Evolutionary conservation across 2,797 vertebrate genomes (phyloP).

Genomic region (Anguilla megastoma): DNA sequence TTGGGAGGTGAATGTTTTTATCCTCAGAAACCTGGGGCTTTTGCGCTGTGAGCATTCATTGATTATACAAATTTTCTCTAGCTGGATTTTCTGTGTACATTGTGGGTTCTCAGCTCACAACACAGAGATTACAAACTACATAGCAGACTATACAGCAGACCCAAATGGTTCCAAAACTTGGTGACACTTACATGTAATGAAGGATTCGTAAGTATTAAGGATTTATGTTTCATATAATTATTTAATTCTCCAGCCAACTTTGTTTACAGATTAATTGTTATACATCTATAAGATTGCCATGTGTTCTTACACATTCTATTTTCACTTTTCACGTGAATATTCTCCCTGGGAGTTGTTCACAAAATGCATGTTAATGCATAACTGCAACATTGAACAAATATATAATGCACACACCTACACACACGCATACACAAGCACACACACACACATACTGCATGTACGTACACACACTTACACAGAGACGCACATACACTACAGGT

Average conservation of each 20-base stretch:
- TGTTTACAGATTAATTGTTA: neutral
- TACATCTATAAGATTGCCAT: neutral
- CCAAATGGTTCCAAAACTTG: neutral
- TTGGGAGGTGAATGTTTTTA: neutral
- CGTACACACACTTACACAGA: neutral
- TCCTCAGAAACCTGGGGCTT: neutral
- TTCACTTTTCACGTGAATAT: neutral
- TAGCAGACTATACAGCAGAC: neutral
- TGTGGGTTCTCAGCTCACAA: neutral
- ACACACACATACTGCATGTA: neutral
- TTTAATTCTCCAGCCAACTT: neutral
- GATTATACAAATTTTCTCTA: neutral
- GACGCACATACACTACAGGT: neutral
- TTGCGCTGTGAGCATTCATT: neutral
- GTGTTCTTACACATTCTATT: neutral
- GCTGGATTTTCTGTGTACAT: neutral
- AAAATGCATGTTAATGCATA: neutral
- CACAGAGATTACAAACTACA: neutral
- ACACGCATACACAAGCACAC: slow-evolving; percentile 12
- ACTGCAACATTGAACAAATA: neutral
- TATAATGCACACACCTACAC: slow-evolving; percentile 5
- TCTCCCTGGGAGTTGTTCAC: neutral
- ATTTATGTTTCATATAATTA: neutral
- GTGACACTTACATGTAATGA: neutral
- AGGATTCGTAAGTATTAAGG: neutral